Conservation (phyloP, 2,113 vertebrate species). For the Nansenia antarctica region DNA sequence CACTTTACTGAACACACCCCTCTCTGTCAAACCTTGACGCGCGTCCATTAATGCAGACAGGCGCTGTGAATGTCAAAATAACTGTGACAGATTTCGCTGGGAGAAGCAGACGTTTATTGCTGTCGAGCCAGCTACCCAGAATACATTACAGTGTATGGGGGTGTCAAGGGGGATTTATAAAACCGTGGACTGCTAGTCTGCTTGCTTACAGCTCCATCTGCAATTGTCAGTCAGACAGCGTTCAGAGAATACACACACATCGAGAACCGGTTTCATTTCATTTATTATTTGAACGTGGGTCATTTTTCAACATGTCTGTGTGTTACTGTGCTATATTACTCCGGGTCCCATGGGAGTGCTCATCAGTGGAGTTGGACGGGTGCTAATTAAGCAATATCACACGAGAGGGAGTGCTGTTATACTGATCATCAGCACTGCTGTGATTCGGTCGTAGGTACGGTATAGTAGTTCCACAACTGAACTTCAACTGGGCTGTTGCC, state of each 20-base stretch:
- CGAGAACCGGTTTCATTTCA: constrained; percentile 29
- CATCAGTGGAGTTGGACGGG: not conserved
- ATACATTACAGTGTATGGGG: constrained; percentile 36
- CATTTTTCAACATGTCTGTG: constrained; percentile 17
- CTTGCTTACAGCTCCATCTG: constrained; percentile 11
- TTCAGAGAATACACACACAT: constrained; percentile 51
- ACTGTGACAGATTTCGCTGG: constrained; percentile 21
- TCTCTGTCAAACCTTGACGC: constrained; percentile 10
- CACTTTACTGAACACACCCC: too few relatives aligned
- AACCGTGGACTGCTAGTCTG: constrained; percentile 10
- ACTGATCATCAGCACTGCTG: too few relatives aligned
- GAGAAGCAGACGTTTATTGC: constrained; percentile 38
- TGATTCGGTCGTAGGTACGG: too few relatives aligned
- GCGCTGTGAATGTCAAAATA: constrained; percentile 20
- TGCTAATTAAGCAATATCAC: too few relatives aligned
- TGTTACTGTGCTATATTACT: constrained; percentile 12
- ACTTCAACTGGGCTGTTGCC: too few relatives aligned
- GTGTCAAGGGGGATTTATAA: constrained; percentile 38
- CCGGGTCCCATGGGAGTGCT: not conserved
- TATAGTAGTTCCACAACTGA: too few relatives aligned
- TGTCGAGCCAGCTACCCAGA: constrained; percentile 31
- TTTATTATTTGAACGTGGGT: constrained; percentile 28
- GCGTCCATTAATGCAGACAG: constrained; percentile 6
- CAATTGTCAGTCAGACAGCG: constrained; percentile 27
- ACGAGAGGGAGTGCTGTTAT: too few relatives aligned